Base-by-base conservation (phyloP, 2,888 invertebrate genomes). In the Muschampia plurimacula region DNA sequence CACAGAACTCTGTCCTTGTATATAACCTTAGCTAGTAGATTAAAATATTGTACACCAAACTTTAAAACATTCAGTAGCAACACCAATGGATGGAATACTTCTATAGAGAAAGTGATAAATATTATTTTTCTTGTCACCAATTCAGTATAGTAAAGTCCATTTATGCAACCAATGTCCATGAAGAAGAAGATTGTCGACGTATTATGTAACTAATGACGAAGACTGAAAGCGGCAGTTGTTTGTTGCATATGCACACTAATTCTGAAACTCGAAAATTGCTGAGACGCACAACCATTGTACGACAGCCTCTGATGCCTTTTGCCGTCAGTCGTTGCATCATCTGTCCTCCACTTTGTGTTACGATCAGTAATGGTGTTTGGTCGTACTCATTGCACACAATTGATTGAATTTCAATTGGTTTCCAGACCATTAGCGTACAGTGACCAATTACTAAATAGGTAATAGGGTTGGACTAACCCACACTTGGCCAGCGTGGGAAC, bases 301-400 rank as follows among this genome's bases (percentile, higher is more conserved):
- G 22, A 9, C 8, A 6, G 55, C 0, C 22, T 52, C 15, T 55
- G 55, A 55, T 55, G 55, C 22, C 22, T 55, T 10, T 22, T 55
- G 22, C 55, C 22, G 3, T 55, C 22, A 55, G 36, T 13, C 59
- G 7, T 36, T 32, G 28, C 59, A 59, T 46, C 52, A 65, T 49
- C 49, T 28, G 32, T 32, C 57, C 32, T 64, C 15, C 44, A 67
- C 28, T 67, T 59, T 10, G 44, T 32, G 67, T 67, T 67, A 10
- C 76, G 78, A 81, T 81, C 80, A 52, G 63, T 69, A 69, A 85
- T 84, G 80, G 81, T 78, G 77, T 76, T 73, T 68, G 44, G 82
- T 41, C 41, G 36, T 64, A 66, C 52, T 55, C 63, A 68, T 60
- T 52, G 64, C 60, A 65, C 62, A 62, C 60, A 57, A 32, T 69